Conservation (phyloP, 2,797 vertebrate genomes). For the Periparus ater region DNA sequence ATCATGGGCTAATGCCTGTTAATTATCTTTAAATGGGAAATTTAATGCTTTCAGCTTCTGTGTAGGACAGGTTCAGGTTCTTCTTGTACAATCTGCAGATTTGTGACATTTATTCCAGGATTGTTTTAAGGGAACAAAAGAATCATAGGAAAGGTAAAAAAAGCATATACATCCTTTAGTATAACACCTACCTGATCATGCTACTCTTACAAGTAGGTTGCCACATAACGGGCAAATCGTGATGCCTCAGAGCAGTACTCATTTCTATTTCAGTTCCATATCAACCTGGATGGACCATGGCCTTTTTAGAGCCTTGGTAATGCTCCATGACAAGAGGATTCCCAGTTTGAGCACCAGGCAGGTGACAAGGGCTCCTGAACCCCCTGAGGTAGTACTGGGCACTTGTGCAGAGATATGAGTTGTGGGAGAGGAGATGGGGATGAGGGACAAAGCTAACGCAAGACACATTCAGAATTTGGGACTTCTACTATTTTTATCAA, state of each 20-base stretch:
- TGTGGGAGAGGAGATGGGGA: background rate
- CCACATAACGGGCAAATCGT: fast-evolving
- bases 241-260: background rate
- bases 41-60: constrained; percentile 19
- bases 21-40: constrained; percentile 31
- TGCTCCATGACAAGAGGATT: background rate
- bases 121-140: background rate
- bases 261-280: background rate
- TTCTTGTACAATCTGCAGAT: background rate
- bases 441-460: background rate
- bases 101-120: background rate
- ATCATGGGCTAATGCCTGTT: background rate
- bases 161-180: background rate
- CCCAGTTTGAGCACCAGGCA: background rate
- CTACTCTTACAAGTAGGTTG: background rate
- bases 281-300: fast-evolving
- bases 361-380: background rate
- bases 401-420: background rate
- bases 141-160: background rate
- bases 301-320: background rate
- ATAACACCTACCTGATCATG: background rate
- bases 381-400: background rate
- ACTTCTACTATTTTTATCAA: background rate
- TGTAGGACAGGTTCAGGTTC: background rate
- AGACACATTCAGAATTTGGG: background rate